Evolutionary conservation across 2,113 vertebrate genomes (phyloP).

Genomic region (Urocynchramus pylzowi): DNA sequence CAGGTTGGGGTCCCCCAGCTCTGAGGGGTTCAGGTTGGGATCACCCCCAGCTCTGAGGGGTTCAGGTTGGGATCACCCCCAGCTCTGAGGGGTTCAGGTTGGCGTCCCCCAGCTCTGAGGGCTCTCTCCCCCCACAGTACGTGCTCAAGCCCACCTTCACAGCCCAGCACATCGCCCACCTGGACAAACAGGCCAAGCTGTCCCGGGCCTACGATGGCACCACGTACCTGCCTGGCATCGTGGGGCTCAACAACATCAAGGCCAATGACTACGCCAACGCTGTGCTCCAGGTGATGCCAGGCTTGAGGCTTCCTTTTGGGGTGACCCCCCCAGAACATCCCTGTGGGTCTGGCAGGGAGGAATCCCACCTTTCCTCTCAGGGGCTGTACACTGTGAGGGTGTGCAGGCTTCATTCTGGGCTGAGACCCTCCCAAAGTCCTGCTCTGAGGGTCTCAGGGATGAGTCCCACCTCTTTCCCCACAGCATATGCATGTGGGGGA

Average conservation of each 20-base stretch:
- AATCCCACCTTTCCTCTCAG: accelerated
- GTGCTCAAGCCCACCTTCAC: slow-evolving; percentile 96
- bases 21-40: neutral
- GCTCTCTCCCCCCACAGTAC: slow-evolving; percentile 74
- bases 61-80: neutral
- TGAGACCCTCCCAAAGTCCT: neutral
- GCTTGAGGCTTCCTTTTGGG: too few relatives aligned
- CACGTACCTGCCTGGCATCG: slow-evolving; percentile 95
- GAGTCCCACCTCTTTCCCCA: neutral
- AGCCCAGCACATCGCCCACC: slow-evolving; percentile 85
- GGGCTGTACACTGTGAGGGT: neutral
- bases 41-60: too few relatives aligned
- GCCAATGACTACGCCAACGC: slow-evolving; percentile 97
- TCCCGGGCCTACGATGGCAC: slow-evolving; percentile 96
- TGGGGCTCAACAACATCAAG: slow-evolving; percentile 98
- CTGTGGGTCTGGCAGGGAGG: neutral
- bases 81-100: neutral
- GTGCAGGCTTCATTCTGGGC: neutral
- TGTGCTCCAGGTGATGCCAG: slow-evolving; percentile 83
- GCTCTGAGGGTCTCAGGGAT: neutral
- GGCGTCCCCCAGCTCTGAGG: neutral
- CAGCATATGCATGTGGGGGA: too few relatives aligned
- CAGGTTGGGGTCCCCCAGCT: neutral
- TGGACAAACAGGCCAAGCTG: slow-evolving; percentile 95
- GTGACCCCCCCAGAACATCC: accelerated